A percentile compares a stretch with the other conserved stretches of the same genome.
These are phyloP conservation scores for Geotrupes spiniger DNA, from an alignment of 2,888 invertebrate species.

Conservation along the genomic window DNA sequence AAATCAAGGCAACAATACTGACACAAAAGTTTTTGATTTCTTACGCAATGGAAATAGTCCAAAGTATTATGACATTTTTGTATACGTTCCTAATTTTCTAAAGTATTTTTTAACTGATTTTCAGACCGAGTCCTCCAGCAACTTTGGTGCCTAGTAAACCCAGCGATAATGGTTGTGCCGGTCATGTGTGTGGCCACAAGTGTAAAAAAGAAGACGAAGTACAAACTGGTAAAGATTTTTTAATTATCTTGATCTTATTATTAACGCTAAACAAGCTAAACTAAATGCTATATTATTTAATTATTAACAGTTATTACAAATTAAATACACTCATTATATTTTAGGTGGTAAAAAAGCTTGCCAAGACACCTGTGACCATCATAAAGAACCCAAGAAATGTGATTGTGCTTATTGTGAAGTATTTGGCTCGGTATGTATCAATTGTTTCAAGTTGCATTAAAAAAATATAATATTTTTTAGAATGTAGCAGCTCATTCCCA, in stretches of 20 bases:
- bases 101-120: background rate
- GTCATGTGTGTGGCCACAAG: conserved; percentile 28
- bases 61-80: conserved; percentile 9
- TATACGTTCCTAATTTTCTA: conserved; percentile 2
- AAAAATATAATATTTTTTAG: conserved; percentile 14
- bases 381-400: conserved; percentile 43
- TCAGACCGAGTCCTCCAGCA: background rate
- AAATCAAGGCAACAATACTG: conserved; percentile 8
- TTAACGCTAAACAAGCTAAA: background rate
- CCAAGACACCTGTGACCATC: conserved; percentile 31
- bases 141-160: conserved; percentile 14
- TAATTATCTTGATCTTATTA: background rate
- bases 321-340: too few species aligned
- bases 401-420: conserved; percentile 48
- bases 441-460: background rate
- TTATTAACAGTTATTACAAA: too few species aligned
- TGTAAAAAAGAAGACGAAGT: conserved; percentile 27
- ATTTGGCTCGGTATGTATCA: conserved; percentile 41
- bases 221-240: conserved; percentile 9
- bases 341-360: background rate
- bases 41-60: conserved; percentile 19
- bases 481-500: conserved; percentile 33
- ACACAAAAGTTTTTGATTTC: conserved; percentile 22
- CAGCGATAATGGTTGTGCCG: conserved; percentile 20
- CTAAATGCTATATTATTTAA: too few species aligned